Conservation (phyloP, 2,113 vertebrate genomes). For the Cettia cetti region DNA sequence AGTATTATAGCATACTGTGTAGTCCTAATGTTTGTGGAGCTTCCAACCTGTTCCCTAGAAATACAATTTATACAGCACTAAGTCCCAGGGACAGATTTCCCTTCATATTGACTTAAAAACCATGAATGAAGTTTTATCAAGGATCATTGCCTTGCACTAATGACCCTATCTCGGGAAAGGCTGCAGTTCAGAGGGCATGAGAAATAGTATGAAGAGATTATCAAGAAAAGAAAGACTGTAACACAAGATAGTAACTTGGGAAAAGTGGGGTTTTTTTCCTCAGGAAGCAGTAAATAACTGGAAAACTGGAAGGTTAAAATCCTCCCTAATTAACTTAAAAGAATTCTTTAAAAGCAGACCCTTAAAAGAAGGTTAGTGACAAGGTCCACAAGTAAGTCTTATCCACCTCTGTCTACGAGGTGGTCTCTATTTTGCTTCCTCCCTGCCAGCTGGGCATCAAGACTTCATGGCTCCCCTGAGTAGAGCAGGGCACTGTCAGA, state of each 20-base stretch:
- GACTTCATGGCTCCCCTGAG: neutral
- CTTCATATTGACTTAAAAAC: neutral
- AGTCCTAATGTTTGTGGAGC: neutral
- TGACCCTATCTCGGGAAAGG: neutral
- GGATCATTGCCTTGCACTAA: neutral
- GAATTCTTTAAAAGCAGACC: neutral
- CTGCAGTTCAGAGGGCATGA: neutral
- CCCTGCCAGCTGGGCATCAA: neutral
- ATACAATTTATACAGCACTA: neutral
- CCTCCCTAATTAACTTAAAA: neutral
- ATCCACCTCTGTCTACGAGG: neutral
- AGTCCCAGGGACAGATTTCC: neutral
- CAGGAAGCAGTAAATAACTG: neutral
- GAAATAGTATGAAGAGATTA: neutral
- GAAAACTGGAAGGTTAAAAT: neutral
- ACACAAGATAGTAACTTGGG: neutral
- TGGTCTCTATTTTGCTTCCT: neutral
- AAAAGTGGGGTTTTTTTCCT: neutral
- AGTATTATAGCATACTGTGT: neutral
- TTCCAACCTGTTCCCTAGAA: neutral
- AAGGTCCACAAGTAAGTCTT: neutral
- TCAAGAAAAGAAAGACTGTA: neutral
- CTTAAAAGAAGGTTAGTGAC: neutral
- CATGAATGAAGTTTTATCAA: neutral
- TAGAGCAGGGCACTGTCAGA: neutral